phyloP scores from a whole-genome alignment of 2,888 invertebrate genomes.

The Coelinius sp. region DNA sequence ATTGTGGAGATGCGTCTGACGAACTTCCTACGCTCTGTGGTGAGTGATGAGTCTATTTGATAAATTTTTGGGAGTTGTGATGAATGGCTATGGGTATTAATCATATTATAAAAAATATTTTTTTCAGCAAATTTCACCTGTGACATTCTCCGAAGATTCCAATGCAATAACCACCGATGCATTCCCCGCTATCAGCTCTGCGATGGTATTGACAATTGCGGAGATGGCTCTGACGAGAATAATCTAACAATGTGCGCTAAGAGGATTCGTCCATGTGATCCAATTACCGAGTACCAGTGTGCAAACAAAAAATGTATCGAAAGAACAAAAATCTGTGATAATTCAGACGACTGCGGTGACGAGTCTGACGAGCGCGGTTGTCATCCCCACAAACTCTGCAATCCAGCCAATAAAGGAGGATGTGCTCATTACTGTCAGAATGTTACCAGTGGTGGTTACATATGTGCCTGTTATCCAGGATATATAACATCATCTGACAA shows the following conservation, averaged over 20 bases:
- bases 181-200: slow-evolving; percentile 89
- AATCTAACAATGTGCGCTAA: slow-evolving; percentile 90
- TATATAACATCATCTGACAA: slow-evolving; percentile 86
- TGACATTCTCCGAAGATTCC: slow-evolving; percentile 86
- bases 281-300: slow-evolving; percentile 87
- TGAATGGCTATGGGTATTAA: too few species aligned
- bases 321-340: slow-evolving; percentile 86
- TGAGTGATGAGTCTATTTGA: slow-evolving; percentile 58
- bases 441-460: slow-evolving; percentile 86
- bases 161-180: slow-evolving; percentile 91
- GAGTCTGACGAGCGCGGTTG: slow-evolving; percentile 93
- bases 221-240: slow-evolving; percentile 95
- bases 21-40: slow-evolving; percentile 84
- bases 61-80: too few species aligned
- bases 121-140: slow-evolving; percentile 83
- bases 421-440: slow-evolving; percentile 94
- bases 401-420: slow-evolving; percentile 77
- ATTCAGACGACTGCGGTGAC: slow-evolving; percentile 92
- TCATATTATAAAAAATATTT: too few species aligned
- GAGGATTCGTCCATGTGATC: slow-evolving; percentile 83
- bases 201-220: slow-evolving; percentile 93
- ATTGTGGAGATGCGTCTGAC: slow-evolving; percentile 93
- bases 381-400: slow-evolving; percentile 72
- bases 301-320: slow-evolving; percentile 90
- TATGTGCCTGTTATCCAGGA: slow-evolving; percentile 91